Evolutionary conservation across 2,113 vertebrate species (phyloP), one percentile per base, ranked within the genome.

Genomic region (Aegithalos caudatus): DNA sequence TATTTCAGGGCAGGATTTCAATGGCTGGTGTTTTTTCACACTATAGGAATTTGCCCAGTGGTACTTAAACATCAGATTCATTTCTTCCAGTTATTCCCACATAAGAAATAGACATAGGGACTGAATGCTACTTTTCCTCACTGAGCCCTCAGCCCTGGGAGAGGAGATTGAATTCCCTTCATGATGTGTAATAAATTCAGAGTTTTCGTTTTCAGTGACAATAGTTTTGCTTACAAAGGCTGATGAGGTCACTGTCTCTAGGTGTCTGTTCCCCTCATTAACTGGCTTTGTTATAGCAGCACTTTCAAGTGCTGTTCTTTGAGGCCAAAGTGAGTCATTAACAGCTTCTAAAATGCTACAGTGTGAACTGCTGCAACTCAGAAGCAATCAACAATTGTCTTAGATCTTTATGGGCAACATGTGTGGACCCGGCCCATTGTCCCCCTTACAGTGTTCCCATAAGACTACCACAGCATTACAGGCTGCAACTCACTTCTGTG

Each of bases 261-360:
- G 53, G 37, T 45, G 25, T 24, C 42, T 57, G 31, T 44, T 5
- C 12, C 7, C 14, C 22, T 79, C 74, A 57, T 45, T 88, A 88
- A 25, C 16, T 33, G 48, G 11, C 12, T 64, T 79, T 1, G 0
- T 5, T 56, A 51, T 4, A n/a, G 25, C 3, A 47, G 7, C 19
- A 35, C 64, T 90, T 94, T 53, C 14, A 65, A 81, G 27, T 38
- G 35, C 11, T 53, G 2, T 20, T n/a, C 28, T 93, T 81, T 48
- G 47, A 85, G 27, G 40, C 15, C 83, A 83, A 70, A 51, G 5
- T 45, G 71, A 84, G 24, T 65, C 4, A 48, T 48, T 37, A 23
- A 14, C 17, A 31, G 11, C 47, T 67, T 90, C 44, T 90, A 51
- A 93, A 92, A 54, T 20, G 12, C 51, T 64, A 1, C 35, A 47